Evolutionary conservation across 2,888 invertebrate genomes (phyloP).

Genomic region (Pachydiplax longipennis): DNA sequence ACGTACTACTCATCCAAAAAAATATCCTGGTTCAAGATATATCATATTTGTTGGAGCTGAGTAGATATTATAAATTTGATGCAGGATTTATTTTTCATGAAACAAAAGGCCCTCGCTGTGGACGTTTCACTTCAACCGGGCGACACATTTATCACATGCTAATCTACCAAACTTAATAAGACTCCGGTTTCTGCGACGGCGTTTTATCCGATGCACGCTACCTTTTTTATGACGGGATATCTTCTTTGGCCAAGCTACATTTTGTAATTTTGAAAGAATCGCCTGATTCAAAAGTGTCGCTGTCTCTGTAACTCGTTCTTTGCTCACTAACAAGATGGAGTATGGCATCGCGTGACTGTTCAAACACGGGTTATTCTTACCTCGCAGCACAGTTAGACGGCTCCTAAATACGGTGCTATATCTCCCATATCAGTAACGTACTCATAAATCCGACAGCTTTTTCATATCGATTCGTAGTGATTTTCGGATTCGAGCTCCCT

Average conservation of each 20-base stretch:
- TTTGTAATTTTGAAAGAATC: background rate
- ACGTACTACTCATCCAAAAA: no score
- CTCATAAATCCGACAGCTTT: no score
- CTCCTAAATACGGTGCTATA: no score
- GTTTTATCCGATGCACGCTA: background rate
- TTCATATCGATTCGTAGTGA: no score
- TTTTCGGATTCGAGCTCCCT: no score
- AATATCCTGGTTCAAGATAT: no score
- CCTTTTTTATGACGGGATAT: background rate
- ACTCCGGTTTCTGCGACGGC: background rate
- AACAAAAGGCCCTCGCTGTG: background rate
- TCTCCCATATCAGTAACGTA: no score
- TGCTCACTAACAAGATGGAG: background rate
- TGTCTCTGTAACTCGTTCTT: background rate
- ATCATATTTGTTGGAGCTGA: no score
- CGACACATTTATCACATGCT: background rate
- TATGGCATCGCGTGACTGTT: background rate
- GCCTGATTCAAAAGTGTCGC: background rate
- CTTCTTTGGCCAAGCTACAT: background rate
- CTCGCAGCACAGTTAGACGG: no score
- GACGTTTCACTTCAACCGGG: background rate
- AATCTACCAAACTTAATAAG: background rate
- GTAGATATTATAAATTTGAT: background rate
- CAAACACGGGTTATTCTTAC: background rate
- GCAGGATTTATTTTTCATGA: background rate